A percentile compares a stretch with the other conserved stretches of the same genome.
phyloP scores from a whole-genome alignment of 2,113 vertebrate genomes.

The Eonycteris spelaea region DNA sequence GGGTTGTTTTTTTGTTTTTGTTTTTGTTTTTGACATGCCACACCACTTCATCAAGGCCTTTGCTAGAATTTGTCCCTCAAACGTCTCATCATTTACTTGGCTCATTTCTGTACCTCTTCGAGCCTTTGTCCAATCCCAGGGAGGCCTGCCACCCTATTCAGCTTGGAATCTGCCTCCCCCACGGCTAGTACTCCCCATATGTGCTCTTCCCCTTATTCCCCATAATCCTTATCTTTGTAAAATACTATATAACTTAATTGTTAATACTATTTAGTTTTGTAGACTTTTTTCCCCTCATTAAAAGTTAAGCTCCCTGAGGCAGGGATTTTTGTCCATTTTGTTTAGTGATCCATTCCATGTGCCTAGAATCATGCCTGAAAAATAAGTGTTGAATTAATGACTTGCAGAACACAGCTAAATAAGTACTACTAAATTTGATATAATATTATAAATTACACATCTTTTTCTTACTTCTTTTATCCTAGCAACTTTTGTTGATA shows the following conservation, averaged over 20 bases:
- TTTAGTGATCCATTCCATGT: background rate
- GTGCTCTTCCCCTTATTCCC: too few species aligned
- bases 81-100: background rate
- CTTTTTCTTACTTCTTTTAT: background rate
- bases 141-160: background rate
- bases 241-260: background rate
- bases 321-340: background rate
- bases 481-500: background rate
- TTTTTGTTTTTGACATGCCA: background rate
- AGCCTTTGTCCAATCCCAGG: background rate
- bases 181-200: accelerated
- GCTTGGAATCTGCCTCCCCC: background rate
- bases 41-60: background rate
- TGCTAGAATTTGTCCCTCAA: background rate
- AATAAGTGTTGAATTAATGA: background rate
- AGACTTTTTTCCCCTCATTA: background rate
- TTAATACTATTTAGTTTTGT: background rate
- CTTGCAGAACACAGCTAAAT: background rate
- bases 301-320: background rate
- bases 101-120: background rate
- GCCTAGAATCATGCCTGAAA: background rate
- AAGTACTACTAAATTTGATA: background rate
- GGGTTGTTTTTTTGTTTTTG: background rate
- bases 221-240: background rate
- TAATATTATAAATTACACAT: background rate